Base-by-base conservation (phyloP, 1,140 invertebrate genomes). In the Macrotrachela quadricornifera region DNA sequence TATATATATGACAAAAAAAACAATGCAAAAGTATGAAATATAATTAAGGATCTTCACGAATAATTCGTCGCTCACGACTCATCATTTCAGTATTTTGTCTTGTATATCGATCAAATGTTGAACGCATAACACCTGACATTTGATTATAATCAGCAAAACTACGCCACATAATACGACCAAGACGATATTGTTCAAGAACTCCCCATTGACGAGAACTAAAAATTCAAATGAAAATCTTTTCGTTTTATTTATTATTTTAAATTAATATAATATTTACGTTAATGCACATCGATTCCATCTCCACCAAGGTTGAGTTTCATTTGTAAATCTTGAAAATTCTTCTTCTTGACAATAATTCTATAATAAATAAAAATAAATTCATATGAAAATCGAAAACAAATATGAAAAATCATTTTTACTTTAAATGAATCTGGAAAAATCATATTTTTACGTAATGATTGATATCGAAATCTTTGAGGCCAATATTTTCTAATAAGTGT, bases 91-190 rank as follows among this genome's bases (percentile, higher is more conserved):
- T 30, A 30, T 30, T 30, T 30, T 30, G 21, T 30, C 51, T 38
- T 6, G 51, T 47, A 16, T 44, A 44, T 16, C 18, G 16, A 47
- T 44, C 53, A 85, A 85, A 92, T 70, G 82, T 81, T 17, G 85
- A 83, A 67, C 85, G 73, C 67, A 85, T 83, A 1, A 87, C 76
- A 43, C 85, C 85, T 44, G 80, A 75, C 14, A 92, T 63, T 71
- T 82, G 80, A 70, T 90, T 91, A 66, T 91, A 82, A 73, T 94
- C 87, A 1, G 81, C 82, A 49, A 88, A 68, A 63, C 84, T 74
- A 57, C 86, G 76, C 71, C 81, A 94, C 21, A 85, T 75, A 59
- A 90, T 83, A 63, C 87, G 74, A 63, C 85, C 88, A 40, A 91
- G 60, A 59, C 83, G 75, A 78, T 80, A 91, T 56, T 77, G 75